phyloP scores from a whole-genome alignment of 2,888 invertebrate genomes.

The Tinea semifulvella region DNA sequence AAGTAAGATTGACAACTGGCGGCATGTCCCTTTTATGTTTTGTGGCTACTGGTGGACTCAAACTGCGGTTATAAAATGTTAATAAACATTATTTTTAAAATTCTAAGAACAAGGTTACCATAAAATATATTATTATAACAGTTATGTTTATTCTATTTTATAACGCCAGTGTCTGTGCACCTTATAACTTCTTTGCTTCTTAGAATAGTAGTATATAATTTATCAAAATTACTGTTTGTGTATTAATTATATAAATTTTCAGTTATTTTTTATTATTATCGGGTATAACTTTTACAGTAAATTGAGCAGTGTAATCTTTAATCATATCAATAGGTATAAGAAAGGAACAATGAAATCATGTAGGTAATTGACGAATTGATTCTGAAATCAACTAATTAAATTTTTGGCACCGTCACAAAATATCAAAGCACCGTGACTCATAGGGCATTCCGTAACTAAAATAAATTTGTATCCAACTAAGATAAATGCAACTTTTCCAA shows the following conservation, averaged over 20 bases:
- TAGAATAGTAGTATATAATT: slow-evolving; percentile 30
- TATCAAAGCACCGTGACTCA: slow-evolving; percentile 35
- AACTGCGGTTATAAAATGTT: slow-evolving; percentile 49
- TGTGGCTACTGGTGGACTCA: too few species aligned
- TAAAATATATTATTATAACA: too few species aligned
- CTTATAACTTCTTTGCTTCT: slow-evolving; percentile 38
- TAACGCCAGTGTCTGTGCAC: background rate
- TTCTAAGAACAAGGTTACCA: too few species aligned
- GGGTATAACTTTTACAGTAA: too few species aligned
- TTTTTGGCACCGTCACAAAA: slow-evolving; percentile 38
- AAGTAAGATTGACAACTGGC: slow-evolving; percentile 57
- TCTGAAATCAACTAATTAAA: slow-evolving; percentile 30
- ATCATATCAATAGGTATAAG: background rate
- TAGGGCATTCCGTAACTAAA: slow-evolving; percentile 15
- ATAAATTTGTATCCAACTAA: slow-evolving; percentile 4
- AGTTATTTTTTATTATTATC: too few species aligned
- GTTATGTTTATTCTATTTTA: too few species aligned
- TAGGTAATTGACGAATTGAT: slow-evolving; percentile 11
- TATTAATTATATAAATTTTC: slow-evolving; percentile 3
- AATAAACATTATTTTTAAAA: too few species aligned
- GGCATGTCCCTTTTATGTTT: slow-evolving; percentile 51
- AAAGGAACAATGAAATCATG: background rate
- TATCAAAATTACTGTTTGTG: background rate
- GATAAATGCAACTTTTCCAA: background rate
- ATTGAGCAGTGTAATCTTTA: background rate